A percentile compares a stretch with the other conserved stretches of the same genome.
These are phyloP conservation scores for Elgaria multicarinata DNA, from an alignment of 2,113 vertebrate species.

Conservation along the genomic window DNA sequence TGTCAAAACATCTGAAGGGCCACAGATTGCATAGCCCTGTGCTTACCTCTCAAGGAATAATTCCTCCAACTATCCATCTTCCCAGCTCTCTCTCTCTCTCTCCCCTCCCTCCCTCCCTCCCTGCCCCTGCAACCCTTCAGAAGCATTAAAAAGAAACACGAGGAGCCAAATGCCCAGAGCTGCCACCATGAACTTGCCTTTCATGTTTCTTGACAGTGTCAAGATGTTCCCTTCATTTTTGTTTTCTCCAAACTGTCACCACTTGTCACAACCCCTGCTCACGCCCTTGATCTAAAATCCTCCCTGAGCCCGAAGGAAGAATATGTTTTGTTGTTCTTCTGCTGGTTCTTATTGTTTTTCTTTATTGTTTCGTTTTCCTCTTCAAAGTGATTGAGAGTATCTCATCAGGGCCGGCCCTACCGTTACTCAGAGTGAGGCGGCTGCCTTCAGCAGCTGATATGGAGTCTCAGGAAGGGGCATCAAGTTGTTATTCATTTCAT, in stretches of 20 bases:
- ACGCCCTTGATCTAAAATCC: constrained; percentile 48
- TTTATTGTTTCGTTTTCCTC: not conserved
- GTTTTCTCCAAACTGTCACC: constrained; percentile 61
- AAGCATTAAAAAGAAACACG: constrained; percentile 46
- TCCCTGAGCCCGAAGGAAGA: constrained; percentile 38
- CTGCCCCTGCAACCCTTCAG: fast-evolving
- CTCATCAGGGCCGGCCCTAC: not conserved
- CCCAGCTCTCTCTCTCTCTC: not conserved
- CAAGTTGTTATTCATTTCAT: not conserved
- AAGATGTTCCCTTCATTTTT: constrained; percentile 53
- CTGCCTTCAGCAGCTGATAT: too few relatives aligned
- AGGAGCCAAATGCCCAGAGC: constrained; percentile 44
- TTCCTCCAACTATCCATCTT: not conserved
- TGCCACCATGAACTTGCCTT: constrained; percentile 66
- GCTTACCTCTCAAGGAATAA: too few relatives aligned
- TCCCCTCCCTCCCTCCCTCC: not conserved
- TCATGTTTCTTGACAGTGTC: constrained; percentile 64
- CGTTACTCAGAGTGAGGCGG: not conserved
- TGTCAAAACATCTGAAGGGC: too few relatives aligned
- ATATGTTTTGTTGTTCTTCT: not conserved
- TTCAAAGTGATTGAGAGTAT: not conserved
- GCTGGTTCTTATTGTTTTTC: not conserved
- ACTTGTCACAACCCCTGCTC: constrained; percentile 30
- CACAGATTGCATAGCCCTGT: too few relatives aligned
- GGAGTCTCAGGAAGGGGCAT: not conserved